Percentiles rank a stretch among this genome's conserved stretches.
Conservation (phyloP, 2,113 vertebrate genomes). For the Ciconia stormi region DNA sequence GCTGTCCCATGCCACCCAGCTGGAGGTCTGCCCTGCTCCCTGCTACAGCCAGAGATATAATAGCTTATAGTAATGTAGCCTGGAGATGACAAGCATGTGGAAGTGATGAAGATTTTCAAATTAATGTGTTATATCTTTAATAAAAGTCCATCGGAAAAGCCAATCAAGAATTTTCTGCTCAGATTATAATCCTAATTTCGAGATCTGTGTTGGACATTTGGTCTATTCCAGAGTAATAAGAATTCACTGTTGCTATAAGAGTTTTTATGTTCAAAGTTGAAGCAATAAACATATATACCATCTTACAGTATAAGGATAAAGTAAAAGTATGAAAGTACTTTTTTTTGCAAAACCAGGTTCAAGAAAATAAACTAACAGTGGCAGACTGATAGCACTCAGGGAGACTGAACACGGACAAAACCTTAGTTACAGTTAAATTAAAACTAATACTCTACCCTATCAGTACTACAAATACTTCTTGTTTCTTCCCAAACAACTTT, state of each 20-base stretch:
- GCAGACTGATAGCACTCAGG: background rate
- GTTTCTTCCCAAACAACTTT: background rate
- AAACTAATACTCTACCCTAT: background rate
- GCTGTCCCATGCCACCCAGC: background rate
- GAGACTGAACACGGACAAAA: background rate
- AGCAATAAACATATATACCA: background rate
- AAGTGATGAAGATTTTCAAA: background rate
- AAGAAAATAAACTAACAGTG: background rate
- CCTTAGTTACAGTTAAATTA: background rate
- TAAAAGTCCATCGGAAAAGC: background rate
- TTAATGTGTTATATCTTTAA: background rate
- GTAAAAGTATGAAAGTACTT: background rate
- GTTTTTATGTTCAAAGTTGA: background rate
- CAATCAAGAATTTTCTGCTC: background rate
- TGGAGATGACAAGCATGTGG: background rate
- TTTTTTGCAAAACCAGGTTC: background rate
- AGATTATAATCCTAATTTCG: background rate
- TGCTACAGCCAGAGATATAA: background rate
- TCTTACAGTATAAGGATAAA: background rate
- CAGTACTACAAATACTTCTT: background rate
- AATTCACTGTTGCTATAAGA: background rate
- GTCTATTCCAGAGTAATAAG: background rate
- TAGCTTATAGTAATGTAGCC: background rate
- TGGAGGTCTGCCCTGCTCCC: background rate
- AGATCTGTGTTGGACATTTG: background rate